Evolutionary conservation across 2,113 vertebrate species (phyloP).

Genomic region (Prunella himalayana): DNA sequence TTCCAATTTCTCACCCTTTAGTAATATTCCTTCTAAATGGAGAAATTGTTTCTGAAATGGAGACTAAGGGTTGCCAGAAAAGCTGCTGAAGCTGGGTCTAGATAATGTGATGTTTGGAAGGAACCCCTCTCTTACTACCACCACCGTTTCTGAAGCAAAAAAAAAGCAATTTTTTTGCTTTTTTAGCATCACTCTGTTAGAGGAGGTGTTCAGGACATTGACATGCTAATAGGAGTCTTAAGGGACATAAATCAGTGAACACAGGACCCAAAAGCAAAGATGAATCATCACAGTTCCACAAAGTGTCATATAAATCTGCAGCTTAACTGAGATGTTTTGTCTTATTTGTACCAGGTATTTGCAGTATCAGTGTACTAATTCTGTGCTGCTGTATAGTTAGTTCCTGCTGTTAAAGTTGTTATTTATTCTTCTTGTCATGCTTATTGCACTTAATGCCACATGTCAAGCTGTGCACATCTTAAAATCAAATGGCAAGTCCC

Average conservation of each 20-base stretch:
- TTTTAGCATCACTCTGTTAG: neutral
- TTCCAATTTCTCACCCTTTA: neutral
- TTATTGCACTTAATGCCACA: neutral
- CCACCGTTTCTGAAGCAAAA: neutral
- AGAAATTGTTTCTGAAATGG: neutral
- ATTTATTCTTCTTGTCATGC: neutral
- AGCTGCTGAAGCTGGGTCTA: neutral
- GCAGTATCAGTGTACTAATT: neutral
- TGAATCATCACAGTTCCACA: neutral
- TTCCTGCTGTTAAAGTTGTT: neutral
- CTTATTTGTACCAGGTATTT: neutral
- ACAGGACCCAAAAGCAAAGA: neutral
- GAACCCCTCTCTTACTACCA: neutral
- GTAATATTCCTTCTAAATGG: neutral
- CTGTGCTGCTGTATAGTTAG: neutral
- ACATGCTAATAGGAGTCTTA: neutral
- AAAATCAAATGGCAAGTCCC: neutral
- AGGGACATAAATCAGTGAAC: neutral
- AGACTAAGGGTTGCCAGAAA: neutral
- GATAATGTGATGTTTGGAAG: neutral
- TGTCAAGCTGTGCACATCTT: neutral
- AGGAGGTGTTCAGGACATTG: neutral
- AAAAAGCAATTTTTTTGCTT: neutral
- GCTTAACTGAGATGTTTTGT: neutral
- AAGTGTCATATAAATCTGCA: neutral